A percentile compares a stretch with the other conserved stretches of the same genome.
phyloP scores from a whole-genome alignment of 1,140 invertebrate genomes.

The Macrostomum lignano region DNA sequence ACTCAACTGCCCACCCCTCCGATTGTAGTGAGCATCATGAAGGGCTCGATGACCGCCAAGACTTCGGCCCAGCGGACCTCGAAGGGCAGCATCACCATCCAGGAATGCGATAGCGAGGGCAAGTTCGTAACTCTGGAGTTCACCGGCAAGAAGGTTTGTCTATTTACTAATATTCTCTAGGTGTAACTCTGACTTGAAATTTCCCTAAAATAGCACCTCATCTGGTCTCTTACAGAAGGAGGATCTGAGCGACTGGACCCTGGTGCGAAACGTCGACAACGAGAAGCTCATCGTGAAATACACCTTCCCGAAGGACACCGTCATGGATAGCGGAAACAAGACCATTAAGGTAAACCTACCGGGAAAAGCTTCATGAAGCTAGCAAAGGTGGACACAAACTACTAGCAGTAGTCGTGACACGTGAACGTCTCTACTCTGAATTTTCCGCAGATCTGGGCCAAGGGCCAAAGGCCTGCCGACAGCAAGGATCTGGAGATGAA shows the following conservation, averaged over 20 bases:
- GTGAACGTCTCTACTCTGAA: background rate
- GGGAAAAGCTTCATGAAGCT: too few species aligned
- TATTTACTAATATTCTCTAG: too few species aligned
- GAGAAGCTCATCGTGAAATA: background rate
- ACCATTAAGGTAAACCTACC: too few species aligned
- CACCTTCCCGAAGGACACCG: background rate
- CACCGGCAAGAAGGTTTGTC: background rate
- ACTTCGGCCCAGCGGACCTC: conserved; percentile 4
- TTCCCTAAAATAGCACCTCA: too few species aligned
- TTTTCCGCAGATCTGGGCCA: conserved; percentile 1
- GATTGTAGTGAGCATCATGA: conserved; percentile 13
- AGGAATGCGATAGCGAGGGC: conserved; percentile 5
- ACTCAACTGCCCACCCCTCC: too few species aligned
- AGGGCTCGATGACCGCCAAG: conserved; percentile 29
- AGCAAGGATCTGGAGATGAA: background rate
- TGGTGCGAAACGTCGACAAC: background rate
- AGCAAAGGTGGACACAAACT: conserved; percentile 3
- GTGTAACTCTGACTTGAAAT: too few species aligned
- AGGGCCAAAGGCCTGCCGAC: background rate
- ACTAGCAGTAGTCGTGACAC: background rate
- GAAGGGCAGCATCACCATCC: conserved; percentile 4
- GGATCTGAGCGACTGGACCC: background rate
- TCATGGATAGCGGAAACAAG: conserved; percentile 2
- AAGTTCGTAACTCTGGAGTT: conserved; percentile 4
- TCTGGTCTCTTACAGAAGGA: background rate